These are phyloP conservation scores for Adineta ricciae DNA, from an alignment of 2,888 invertebrate genomes.

Conservation along the genomic window DNA sequence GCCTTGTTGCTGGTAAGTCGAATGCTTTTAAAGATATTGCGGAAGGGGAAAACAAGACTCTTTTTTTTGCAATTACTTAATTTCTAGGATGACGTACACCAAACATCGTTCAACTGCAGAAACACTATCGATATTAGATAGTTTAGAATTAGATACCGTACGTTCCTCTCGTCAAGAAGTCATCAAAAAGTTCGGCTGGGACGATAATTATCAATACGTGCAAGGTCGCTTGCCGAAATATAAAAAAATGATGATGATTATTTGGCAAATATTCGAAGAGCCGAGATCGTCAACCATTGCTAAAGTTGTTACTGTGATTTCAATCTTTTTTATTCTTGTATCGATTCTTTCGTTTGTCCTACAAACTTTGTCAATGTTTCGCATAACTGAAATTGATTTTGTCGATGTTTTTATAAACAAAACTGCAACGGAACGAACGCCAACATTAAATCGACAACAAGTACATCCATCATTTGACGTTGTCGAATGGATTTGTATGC, in stretches of 20 bases:
- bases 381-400: slow-evolving; percentile 27
- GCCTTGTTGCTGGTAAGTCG: slow-evolving; percentile 32
- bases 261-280: slow-evolving; percentile 34
- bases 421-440: not conserved
- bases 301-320: slow-evolving; percentile 31
- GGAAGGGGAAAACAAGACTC: too few relatives aligned
- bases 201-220: slow-evolving; percentile 21
- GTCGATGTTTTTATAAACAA: slow-evolving; percentile 21
- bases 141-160: slow-evolving; percentile 19
- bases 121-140: slow-evolving; percentile 31
- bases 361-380: slow-evolving; percentile 24
- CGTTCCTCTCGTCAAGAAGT: slow-evolving; percentile 29
- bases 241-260: slow-evolving; percentile 27
- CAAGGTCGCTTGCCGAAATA: slow-evolving; percentile 21
- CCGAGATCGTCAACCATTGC: slow-evolving; percentile 27
- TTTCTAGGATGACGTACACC: slow-evolving; percentile 28
- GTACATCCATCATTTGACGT: slow-evolving; percentile 9
- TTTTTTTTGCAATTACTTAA: not conserved
- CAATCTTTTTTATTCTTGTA: slow-evolving; percentile 30
- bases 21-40: not conserved
- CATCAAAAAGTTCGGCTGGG: slow-evolving; percentile 27
- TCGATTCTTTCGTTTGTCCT: slow-evolving; percentile 30
- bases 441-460: slow-evolving; percentile 14
- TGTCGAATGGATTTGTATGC: not conserved
- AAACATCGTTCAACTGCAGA: slow-evolving; percentile 33